These are phyloP conservation scores for Bibio marci DNA, from an alignment of 2,888 invertebrate species.

Conservation along the genomic window DNA sequence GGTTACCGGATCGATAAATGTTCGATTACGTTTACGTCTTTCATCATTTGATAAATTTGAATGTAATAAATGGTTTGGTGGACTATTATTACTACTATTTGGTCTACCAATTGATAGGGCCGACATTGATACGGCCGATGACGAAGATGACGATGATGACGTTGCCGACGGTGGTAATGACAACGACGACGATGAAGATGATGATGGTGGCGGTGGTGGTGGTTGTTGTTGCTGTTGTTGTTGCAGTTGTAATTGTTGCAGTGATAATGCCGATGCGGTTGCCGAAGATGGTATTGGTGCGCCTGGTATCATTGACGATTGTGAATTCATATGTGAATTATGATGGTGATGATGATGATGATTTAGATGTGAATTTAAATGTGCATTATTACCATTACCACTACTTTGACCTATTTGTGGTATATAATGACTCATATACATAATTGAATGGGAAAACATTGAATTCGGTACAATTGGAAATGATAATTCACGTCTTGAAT, in stretches of 20 bases:
- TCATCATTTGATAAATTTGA: slow-evolving; percentile 58
- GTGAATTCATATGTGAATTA: too few relatives aligned
- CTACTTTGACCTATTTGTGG: slow-evolving; percentile 37
- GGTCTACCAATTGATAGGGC: too few relatives aligned
- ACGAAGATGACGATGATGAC: slow-evolving; percentile 20
- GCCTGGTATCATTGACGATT: too few relatives aligned
- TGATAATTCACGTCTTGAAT: slow-evolving; percentile 41
- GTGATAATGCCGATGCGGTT: too few relatives aligned
- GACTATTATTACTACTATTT: slow-evolving; percentile 8
- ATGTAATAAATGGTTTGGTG: slow-evolving; percentile 32
- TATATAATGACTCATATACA: slow-evolving; percentile 85
- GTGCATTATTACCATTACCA: neutral
- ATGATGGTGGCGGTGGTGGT: too few relatives aligned
- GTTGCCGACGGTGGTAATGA: too few relatives aligned
- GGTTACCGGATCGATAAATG: slow-evolving; percentile 97
- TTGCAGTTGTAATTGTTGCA: too few relatives aligned
- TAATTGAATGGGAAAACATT: slow-evolving; percentile 77
- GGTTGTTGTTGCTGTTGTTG: too few relatives aligned
- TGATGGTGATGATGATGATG: too few relatives aligned
- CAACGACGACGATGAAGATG: too few relatives aligned
- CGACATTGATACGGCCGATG: slow-evolving; percentile 11
- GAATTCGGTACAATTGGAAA: slow-evolving; percentile 75
- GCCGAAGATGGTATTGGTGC: neutral
- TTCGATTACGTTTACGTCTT: slow-evolving; percentile 85
- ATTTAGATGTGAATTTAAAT: neutral